A percentile compares a stretch with the other conserved stretches of the same genome.
phyloP scores from a whole-genome alignment of 2,888 invertebrate genomes.

The Cephus sareptanus region DNA sequence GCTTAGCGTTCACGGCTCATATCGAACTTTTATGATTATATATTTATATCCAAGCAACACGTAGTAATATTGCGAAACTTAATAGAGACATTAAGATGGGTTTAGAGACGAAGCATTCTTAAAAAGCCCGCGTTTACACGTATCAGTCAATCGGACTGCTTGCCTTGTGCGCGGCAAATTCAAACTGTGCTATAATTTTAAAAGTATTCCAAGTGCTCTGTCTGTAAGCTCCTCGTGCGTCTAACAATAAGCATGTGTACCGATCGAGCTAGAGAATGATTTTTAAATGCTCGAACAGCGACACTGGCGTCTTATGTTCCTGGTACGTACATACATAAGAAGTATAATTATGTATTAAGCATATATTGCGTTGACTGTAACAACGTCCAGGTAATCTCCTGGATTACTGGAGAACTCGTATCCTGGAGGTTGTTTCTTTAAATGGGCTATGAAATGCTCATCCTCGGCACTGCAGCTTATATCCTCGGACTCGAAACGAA shows the following conservation, averaged over 20 bases:
- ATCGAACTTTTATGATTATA: not conserved
- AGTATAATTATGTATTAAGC: not conserved
- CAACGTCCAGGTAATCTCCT: not conserved
- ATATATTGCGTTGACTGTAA: not conserved
- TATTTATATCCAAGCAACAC: not conserved
- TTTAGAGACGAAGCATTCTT: not conserved
- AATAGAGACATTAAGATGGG: not conserved
- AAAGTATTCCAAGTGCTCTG: not conserved
- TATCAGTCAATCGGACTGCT: not conserved
- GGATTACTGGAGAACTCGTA: not conserved
- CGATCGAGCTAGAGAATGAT: not conserved
- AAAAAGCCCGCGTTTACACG: not conserved
- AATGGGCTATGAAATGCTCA: not conserved
- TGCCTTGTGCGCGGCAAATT: not conserved
- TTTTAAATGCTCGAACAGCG: not conserved
- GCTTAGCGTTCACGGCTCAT: not conserved
- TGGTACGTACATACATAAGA: not conserved
- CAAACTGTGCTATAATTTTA: not conserved
- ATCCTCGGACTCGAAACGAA: not conserved
- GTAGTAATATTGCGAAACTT: not conserved
- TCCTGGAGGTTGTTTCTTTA: not conserved
- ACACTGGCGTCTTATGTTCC: not conserved
- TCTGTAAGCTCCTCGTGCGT: not conserved
- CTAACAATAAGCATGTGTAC: not conserved
- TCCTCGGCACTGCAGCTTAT: not conserved